Conservation (phyloP, 2,113 vertebrate genomes). For the Taxidea taxus region DNA sequence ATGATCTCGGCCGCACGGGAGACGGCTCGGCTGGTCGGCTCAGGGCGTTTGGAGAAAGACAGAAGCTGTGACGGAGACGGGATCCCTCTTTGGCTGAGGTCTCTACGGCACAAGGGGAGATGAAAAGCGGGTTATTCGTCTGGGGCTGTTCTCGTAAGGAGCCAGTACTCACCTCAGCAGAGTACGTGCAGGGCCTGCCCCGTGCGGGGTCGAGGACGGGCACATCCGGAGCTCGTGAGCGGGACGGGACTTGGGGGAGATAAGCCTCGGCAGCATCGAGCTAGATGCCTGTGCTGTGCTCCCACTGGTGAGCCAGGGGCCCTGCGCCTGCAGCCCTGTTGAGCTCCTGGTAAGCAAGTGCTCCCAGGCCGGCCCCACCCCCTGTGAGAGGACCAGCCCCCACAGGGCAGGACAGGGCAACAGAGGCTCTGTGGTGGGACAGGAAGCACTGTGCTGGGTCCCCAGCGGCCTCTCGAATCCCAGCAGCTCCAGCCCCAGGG, state of each 20-base stretch:
- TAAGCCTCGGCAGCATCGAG: fast-evolving
- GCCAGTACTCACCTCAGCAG: fast-evolving
- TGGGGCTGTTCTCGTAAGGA: fast-evolving
- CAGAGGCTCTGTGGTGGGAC: fast-evolving
- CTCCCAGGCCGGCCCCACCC: fast-evolving
- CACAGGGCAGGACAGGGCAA: fast-evolving
- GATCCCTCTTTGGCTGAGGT: conserved; percentile 60
- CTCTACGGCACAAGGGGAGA: conserved; percentile 69
- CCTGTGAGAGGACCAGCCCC: fast-evolving
- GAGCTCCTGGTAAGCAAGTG: fast-evolving
- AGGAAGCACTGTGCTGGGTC: fast-evolving
- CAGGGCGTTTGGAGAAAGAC: conserved; percentile 81
- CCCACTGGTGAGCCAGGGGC: fast-evolving
- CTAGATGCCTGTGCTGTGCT: fast-evolving
- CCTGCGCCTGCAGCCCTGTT: fast-evolving
- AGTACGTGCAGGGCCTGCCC: not conserved
- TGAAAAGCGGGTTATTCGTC: fast-evolving
- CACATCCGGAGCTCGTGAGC: too few species aligned
- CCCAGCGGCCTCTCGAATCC: not conserved
- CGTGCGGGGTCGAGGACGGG: too few species aligned
- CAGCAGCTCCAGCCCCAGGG: not conserved
- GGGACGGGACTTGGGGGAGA: not conserved
- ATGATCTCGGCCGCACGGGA: conserved; percentile 88
- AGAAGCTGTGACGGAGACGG: conserved; percentile 74
- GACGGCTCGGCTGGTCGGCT: conserved; percentile 79